These are phyloP conservation scores for Piaya cayana DNA, from an alignment of 2,113 vertebrate genomes.

Conservation along the genomic window DNA sequence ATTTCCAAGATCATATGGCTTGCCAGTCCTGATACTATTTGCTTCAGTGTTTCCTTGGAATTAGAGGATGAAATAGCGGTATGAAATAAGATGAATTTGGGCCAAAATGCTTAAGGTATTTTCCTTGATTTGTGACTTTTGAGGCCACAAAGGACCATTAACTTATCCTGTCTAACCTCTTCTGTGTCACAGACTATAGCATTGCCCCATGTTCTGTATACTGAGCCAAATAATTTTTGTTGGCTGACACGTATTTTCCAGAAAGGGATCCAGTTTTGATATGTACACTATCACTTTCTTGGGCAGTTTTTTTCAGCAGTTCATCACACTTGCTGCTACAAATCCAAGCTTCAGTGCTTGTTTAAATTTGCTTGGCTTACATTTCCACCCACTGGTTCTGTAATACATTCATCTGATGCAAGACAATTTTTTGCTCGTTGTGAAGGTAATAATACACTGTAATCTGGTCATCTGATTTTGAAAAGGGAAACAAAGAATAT, in stretches of 20 bases:
- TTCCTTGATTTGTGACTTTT: neutral
- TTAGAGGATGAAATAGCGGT: neutral
- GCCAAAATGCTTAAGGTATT: neutral
- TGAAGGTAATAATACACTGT: conserved; percentile 32
- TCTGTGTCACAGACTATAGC: neutral
- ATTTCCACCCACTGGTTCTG: conserved; percentile 47
- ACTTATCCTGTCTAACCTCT: neutral
- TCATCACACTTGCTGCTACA: conserved; percentile 4
- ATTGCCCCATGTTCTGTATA: neutral
- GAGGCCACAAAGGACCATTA: neutral
- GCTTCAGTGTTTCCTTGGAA: neutral
- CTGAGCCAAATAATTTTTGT: neutral
- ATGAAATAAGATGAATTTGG: neutral
- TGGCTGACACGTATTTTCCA: neutral
- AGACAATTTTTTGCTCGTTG: neutral
- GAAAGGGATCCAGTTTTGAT: neutral
- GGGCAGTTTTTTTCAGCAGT: conserved; percentile 17
- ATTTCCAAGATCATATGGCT: neutral
- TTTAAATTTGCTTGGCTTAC: conserved; percentile 33
- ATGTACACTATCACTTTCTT: neutral
- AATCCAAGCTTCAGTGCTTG: neutral
- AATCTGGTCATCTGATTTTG: conserved; percentile 18
- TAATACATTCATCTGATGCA: conserved; percentile 20
- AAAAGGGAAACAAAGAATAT: conserved; percentile 1
- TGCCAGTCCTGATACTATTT: neutral